phyloP scores from a whole-genome alignment of 30 jellyfish, hydroid and myxozoan genomes.

The Sanderia malayensis region DNA sequence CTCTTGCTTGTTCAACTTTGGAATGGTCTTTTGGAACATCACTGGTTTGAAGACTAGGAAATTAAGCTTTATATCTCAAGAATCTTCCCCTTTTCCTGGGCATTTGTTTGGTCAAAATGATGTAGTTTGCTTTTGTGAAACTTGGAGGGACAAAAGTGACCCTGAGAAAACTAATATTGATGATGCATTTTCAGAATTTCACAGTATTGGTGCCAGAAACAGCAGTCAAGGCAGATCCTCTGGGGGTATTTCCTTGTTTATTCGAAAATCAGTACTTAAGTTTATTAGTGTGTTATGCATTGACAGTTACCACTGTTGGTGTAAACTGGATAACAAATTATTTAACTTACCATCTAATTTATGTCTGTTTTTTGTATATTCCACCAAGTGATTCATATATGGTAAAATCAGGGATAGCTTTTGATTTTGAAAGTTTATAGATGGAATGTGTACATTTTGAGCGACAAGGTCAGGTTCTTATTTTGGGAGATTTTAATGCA shows the following conservation, averaged over 20 bases:
- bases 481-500: not conserved
- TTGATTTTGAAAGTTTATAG: not conserved
- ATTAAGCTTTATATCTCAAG: not conserved
- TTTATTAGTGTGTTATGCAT: not conserved
- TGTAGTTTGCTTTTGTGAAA: not conserved
- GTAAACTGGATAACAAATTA: not conserved
- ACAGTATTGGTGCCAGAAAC: not conserved
- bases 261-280: not conserved
- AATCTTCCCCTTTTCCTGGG: not conserved
- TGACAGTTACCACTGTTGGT: constrained; percentile 3
- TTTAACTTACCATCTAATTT: not conserved
- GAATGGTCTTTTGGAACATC: not conserved
- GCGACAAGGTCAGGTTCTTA: not conserved
- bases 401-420: not conserved
- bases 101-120: not conserved
- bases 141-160: not conserved
- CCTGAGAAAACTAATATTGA: not conserved
- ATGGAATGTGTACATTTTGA: not conserved
- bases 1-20: not conserved
- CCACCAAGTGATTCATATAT: not conserved
- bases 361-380: not conserved
- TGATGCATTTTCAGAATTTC: not conserved
- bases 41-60: not conserved
- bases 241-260: not conserved
- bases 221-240: not conserved